Evolutionary conservation across 2,797 vertebrate genomes (phyloP).

Genomic region (Tauraco hartlaubi): DNA sequence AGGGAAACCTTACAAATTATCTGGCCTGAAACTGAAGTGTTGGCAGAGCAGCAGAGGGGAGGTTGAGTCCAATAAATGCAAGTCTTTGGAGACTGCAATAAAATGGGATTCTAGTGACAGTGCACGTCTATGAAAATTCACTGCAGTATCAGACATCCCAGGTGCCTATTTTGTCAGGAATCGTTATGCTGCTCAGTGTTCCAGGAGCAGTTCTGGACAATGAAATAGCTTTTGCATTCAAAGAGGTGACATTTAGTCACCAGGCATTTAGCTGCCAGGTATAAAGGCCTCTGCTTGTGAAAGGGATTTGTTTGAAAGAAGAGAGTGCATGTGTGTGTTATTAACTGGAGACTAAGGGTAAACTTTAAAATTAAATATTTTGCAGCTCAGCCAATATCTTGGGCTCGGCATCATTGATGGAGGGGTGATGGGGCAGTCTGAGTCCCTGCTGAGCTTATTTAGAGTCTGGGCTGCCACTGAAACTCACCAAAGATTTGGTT

Average conservation of each 20-base stretch:
- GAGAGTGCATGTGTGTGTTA: neutral
- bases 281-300: neutral
- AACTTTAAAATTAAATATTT: neutral
- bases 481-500: neutral
- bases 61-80: neutral
- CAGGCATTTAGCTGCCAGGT: neutral
- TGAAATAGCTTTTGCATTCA: conserved; percentile 25
- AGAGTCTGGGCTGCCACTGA: neutral
- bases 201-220: conserved; percentile 28
- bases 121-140: conserved; percentile 22
- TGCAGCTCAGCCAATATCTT: neutral
- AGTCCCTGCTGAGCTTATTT: neutral
- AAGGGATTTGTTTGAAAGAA: neutral
- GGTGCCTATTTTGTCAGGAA: conserved; percentile 32
- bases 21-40: neutral
- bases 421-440: neutral
- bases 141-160: neutral
- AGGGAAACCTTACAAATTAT: neutral
- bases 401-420: neutral
- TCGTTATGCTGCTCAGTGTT: conserved; percentile 40
- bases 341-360: neutral
- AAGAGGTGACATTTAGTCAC: conserved; percentile 11
- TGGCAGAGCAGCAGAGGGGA: neutral
- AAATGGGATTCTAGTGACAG: neutral
- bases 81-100: neutral